A percentile compares a stretch with the other conserved stretches of the same genome.
Conservation (phyloP, 2,113 vertebrate species). For the Tringa solitaria region DNA sequence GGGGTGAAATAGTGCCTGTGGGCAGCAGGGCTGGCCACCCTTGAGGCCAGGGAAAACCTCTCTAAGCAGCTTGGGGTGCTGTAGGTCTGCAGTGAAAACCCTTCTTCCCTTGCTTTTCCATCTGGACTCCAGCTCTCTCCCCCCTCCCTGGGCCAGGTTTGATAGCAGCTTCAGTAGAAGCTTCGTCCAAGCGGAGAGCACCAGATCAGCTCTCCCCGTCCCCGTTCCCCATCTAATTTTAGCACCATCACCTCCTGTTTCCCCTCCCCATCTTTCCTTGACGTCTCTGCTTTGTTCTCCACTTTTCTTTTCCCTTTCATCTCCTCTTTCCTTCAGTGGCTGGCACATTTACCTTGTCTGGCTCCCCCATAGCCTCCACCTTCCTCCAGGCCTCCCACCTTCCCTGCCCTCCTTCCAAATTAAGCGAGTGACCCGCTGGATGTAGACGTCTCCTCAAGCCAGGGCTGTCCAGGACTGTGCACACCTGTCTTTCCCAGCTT, state of each 20-base stretch:
- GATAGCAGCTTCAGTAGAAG: not conserved
- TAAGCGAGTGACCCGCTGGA: not conserved
- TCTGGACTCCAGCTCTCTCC: not conserved
- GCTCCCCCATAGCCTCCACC: not conserved
- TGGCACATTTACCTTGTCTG: constrained; percentile 15
- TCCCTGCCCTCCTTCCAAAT: not conserved
- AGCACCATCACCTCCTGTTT: not conserved
- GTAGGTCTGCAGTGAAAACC: not conserved
- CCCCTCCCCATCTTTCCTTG: constrained; percentile 3
- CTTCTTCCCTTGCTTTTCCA: not conserved
- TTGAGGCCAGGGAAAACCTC: not conserved
- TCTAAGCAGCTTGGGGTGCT: not conserved
- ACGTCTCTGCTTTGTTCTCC: constrained; percentile 35
- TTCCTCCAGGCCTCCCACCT: not conserved
- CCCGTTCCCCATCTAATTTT: constrained; percentile 32
- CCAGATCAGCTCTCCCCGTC: not conserved
- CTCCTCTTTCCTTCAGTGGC: not conserved
- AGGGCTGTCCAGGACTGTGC: not conserved
- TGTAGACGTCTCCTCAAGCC: rapidly evolving
- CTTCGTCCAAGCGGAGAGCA: not conserved
- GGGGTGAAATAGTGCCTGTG: not conserved
- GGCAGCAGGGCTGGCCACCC: not conserved
- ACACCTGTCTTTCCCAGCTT: not conserved
- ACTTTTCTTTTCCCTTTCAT: constrained; percentile 33
- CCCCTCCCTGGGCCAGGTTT: not conserved